Evolutionary conservation across 2,797 vertebrate species (phyloP).

Genomic region (Esox lucius): DNA sequence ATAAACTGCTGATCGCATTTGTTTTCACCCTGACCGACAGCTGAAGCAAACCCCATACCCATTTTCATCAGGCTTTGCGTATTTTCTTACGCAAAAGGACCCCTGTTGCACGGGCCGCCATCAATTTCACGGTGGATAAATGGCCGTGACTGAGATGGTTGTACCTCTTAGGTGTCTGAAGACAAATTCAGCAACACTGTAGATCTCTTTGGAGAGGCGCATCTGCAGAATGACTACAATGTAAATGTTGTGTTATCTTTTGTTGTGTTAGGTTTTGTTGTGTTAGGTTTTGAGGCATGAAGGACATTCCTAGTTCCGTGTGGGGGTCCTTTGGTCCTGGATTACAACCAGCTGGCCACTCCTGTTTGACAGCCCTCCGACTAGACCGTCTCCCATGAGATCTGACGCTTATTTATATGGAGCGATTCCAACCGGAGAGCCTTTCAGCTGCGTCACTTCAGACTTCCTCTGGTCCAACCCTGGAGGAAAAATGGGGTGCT

Average conservation of each 20-base stretch:
- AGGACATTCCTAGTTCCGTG: conserved; percentile 50
- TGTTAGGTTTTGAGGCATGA: conserved; percentile 42
- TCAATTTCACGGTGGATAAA: too few species aligned
- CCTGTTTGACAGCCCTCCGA: conserved; percentile 41
- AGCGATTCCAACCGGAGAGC: conserved; percentile 57
- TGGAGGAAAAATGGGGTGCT: conserved; percentile 3
- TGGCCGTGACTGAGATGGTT: too few species aligned
- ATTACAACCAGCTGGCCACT: conserved; percentile 64
- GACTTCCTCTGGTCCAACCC: conserved; percentile 42
- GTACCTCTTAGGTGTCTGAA: too few species aligned
- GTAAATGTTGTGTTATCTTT: conserved; percentile 40
- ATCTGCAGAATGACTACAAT: background rate
- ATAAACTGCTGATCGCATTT: conserved; percentile 18
- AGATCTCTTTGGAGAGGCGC: too few species aligned
- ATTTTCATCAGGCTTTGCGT: too few species aligned
- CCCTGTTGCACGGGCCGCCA: too few species aligned
- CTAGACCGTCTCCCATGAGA: conserved; percentile 49
- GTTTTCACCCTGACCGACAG: conserved; percentile 14
- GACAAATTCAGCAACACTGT: too few species aligned
- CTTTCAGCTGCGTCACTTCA: conserved; percentile 57
- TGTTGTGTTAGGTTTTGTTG: conserved; percentile 47
- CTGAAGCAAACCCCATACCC: background rate
- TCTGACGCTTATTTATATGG: conserved; percentile 52
- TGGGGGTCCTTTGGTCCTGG: conserved; percentile 47
- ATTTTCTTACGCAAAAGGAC: too few species aligned